Evolutionary conservation across 2,113 vertebrate species (phyloP).

Genomic region (Gasterosteus aculeatus): DNA sequence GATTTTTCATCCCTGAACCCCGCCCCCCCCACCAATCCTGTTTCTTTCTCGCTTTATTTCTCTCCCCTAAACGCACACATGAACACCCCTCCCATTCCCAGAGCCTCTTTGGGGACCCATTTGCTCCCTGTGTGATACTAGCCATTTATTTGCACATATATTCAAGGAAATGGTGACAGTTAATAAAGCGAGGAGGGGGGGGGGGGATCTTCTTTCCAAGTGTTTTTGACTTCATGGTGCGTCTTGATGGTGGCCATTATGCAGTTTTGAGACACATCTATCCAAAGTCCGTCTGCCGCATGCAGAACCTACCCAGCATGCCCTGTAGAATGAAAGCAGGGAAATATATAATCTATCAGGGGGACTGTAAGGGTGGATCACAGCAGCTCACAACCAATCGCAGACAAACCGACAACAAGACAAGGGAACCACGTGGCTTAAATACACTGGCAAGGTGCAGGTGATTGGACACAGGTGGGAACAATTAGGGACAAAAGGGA

Average conservation of each 20-base stretch:
- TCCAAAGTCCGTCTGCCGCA: constrained; percentile 35
- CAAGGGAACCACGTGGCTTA: too few relatives aligned
- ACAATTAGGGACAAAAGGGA: too few relatives aligned
- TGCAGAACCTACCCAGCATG: constrained; percentile 46
- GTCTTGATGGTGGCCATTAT: constrained; percentile 83
- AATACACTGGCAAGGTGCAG: too few relatives aligned
- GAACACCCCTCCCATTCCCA: constrained; percentile 71
- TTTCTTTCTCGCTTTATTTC: constrained; percentile 20
- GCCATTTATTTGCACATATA: constrained; percentile 99
- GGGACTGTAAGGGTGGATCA: too few relatives aligned
- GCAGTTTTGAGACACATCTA: constrained; percentile 82
- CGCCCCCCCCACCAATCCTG: constrained; percentile 12
- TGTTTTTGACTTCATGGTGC: constrained; percentile 90
- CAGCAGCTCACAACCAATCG: too few relatives aligned
- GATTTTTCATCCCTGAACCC: constrained; percentile 88
- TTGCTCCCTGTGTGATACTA: constrained; percentile 92
- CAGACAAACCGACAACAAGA: too few relatives aligned
- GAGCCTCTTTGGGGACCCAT: constrained; percentile 87
- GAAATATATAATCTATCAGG: constrained; percentile 57
- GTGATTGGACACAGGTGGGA: too few relatives aligned
- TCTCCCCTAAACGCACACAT: constrained; percentile 5
- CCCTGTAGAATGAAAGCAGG: constrained; percentile 37
- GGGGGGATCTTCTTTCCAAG: constrained; percentile 87
- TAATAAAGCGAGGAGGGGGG: constrained; percentile 99
- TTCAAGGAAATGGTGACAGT: constrained; percentile 92